These are phyloP conservation scores for Automeris io DNA, from an alignment of 2,888 invertebrate species.

Conservation along the genomic window DNA sequence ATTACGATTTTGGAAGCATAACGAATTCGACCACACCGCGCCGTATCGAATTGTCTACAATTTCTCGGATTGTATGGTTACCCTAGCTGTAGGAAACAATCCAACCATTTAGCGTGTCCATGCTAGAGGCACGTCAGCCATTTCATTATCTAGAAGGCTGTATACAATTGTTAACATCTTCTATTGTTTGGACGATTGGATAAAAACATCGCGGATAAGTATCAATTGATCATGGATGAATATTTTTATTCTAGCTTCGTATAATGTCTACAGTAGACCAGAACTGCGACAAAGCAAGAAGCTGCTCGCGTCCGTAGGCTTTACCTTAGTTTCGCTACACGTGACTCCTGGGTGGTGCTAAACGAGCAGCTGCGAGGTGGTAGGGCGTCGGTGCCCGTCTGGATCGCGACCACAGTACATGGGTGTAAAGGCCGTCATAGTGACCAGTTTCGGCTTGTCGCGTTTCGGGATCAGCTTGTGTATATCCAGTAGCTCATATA, in stretches of 20 bases:
- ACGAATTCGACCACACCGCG: neutral
- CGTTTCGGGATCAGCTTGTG: too few species aligned
- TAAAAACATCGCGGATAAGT: slow-evolving; percentile 11
- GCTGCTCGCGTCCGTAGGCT: too few species aligned
- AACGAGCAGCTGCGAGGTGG: too few species aligned
- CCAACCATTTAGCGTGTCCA: slow-evolving; percentile 64
- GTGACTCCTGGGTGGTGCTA: too few species aligned
- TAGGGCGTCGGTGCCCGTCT: too few species aligned
- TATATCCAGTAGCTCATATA: too few species aligned
- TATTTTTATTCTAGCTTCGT: slow-evolving; percentile 6
- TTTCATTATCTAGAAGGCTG: slow-evolving; percentile 10
- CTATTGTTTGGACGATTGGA: slow-evolving; percentile 14
- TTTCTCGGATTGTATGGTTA: slow-evolving; percentile 24
- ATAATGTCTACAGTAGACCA: too few species aligned
- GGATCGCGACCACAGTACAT: too few species aligned
- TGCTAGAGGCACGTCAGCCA: slow-evolving; percentile 39
- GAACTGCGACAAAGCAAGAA: too few species aligned
- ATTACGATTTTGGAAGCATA: neutral
- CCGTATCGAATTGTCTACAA: neutral
- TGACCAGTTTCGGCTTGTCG: too few species aligned
- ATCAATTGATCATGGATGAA: slow-evolving; percentile 8
- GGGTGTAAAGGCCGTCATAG: too few species aligned
- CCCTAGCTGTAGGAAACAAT: slow-evolving; percentile 50
- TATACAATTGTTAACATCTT: slow-evolving; percentile 16
- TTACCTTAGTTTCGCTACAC: too few species aligned